phyloP scores from a whole-genome alignment of 2,888 invertebrate genomes.

The Drosophila borealis region DNA sequence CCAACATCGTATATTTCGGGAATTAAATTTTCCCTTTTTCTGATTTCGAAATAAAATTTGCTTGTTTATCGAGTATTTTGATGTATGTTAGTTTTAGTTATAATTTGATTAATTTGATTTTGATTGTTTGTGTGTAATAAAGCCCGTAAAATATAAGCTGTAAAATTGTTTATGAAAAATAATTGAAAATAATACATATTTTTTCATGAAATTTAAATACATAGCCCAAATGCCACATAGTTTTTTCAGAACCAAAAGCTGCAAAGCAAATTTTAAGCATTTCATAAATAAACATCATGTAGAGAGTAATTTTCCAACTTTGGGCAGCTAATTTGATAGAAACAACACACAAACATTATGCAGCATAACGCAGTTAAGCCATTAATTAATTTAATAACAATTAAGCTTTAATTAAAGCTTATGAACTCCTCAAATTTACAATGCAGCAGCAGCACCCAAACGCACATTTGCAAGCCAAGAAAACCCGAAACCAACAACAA shows the following conservation, averaged over 20 bases:
- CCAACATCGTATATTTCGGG: too few relatives aligned
- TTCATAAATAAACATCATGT: too few relatives aligned
- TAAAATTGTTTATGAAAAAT: too few relatives aligned
- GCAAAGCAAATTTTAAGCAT: too few relatives aligned
- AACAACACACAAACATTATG: neutral
- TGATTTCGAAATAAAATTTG: too few relatives aligned
- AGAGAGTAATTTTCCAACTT: neutral
- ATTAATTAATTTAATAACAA: slow-evolving; percentile 52
- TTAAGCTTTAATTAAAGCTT: slow-evolving; percentile 51
- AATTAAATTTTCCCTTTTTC: neutral
- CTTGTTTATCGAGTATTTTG: too few relatives aligned
- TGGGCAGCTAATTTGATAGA: slow-evolving; percentile 2
- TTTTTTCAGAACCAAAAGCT: too few relatives aligned
- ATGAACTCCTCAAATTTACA: slow-evolving; percentile 31
- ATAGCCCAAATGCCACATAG: too few relatives aligned
- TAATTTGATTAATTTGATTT: neutral
- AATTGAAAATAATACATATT: too few relatives aligned
- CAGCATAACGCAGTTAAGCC: slow-evolving; percentile 24
- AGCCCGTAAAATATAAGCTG: too few relatives aligned
- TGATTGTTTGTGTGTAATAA: too few relatives aligned
- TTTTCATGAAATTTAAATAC: too few relatives aligned
- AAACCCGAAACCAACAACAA: slow-evolving; percentile 22
- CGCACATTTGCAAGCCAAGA: slow-evolving; percentile 17
- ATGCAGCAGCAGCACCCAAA: slow-evolving; percentile 9
- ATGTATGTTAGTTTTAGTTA: neutral